Percentiles rank a stretch among this genome's conserved stretches.
Conservation (phyloP, 2,113 vertebrate genomes). For the Rynchops niger region DNA sequence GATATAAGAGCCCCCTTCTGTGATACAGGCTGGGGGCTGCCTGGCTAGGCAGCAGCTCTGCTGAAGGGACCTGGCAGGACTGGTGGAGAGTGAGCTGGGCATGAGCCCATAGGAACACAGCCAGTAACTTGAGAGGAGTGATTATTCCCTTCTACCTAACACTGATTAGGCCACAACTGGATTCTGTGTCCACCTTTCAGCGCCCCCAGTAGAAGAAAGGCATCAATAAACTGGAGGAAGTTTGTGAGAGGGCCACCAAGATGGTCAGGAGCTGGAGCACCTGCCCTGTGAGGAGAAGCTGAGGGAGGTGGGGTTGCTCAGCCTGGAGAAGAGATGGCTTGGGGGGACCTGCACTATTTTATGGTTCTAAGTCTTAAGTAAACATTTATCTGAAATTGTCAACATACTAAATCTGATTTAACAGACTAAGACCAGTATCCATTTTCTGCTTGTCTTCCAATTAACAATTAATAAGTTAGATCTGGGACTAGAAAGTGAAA, state of each 20-base stretch:
- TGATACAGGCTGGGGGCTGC: rapidly evolving
- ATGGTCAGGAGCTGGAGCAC: not conserved
- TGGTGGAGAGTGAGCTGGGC: not conserved
- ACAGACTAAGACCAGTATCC: not conserved
- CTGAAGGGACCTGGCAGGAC: not conserved
- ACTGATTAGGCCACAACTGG: not conserved
- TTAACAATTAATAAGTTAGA: not conserved
- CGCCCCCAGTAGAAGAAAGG: not conserved
- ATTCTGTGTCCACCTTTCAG: not conserved
- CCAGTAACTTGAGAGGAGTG: not conserved
- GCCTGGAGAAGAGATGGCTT: not conserved
- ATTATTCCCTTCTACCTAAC: not conserved
- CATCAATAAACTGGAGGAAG: not conserved
- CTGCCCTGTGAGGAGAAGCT: not conserved
- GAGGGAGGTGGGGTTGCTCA: not conserved
- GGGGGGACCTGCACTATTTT: not conserved
- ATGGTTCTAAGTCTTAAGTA: not conserved
- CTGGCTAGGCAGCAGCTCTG: not conserved
- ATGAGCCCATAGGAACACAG: not conserved
- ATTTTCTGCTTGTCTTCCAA: not conserved
- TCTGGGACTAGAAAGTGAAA: not conserved
- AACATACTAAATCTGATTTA: not conserved
- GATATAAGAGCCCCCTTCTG: too few relatives aligned
- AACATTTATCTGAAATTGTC: not conserved
- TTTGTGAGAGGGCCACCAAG: not conserved